Evolutionary conservation across 2,797 vertebrate genomes (phyloP), one percentile per base, ranked within the genome.

Genomic region (Parauchenoglanis ngamensis): DNA sequence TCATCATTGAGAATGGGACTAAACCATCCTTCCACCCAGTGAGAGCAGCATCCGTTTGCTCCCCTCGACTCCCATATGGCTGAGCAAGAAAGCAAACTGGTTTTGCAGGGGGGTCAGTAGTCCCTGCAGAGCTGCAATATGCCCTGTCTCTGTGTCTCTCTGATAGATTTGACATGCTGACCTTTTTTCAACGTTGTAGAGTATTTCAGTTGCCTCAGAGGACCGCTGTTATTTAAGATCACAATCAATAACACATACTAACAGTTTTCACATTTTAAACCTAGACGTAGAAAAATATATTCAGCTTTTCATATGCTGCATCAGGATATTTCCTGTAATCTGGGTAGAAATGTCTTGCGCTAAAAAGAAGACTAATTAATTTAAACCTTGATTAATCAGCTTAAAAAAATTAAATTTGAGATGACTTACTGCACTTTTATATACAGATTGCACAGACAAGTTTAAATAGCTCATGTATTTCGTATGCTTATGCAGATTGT

Each of bases 211-310:
- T 77, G n/a, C 21, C 25, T 76, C 28, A 28, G 57, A 76, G 57
- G 52, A 31, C 44, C 28, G 17, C 17, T 76, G 76, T 78, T 78
- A 52, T 78, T 78, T 78, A 57, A 78, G 80, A 63, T 86, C 70
- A 44, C 35, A 81, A 86, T 72, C 68, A 61, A 68, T 35, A 56
- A 31, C 3, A 4, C 46, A 35, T 35, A 49, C 46, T 49, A 49
- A 49, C 73, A 77, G 59, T n/a, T 85, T 77, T 67, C 35, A 31
- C 1, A 78, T 56, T 56, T 56, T 28, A 56, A 56, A 10, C n/a
- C 15, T 65, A 67, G 44, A 40, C 3, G 11, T 13, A 52, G 40
- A 19, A 23, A 25, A 76, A 85, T 1, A 63, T 5, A 76, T 28
- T 44, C 57, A 70, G 28, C 49, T 1, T 56, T 35, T 56, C 23